These are phyloP conservation scores for Semicossyphus pulcher DNA, from an alignment of 2,113 vertebrate genomes.

Conservation along the genomic window DNA sequence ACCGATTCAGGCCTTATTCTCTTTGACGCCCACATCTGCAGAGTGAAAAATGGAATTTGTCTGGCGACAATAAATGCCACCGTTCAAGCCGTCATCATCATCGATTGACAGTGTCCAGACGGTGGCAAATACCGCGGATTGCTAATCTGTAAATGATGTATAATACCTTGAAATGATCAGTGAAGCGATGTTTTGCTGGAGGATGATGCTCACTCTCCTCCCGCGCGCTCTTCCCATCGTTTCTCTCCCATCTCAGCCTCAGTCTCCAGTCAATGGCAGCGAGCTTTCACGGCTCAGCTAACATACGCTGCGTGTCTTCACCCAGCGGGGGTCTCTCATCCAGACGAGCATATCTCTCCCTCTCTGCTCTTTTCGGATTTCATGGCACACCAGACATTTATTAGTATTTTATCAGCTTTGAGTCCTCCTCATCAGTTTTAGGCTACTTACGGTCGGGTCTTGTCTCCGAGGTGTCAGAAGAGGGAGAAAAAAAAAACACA, in stretches of 20 bases:
- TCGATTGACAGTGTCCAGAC: slow-evolving; percentile 24
- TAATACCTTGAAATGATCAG: slow-evolving; percentile 65
- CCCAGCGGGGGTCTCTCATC: slow-evolving; percentile 77
- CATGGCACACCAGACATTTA: slow-evolving; percentile 60
- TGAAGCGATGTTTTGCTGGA: slow-evolving; percentile 33
- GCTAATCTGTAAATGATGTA: slow-evolving; percentile 30
- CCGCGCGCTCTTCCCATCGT: slow-evolving; percentile 51
- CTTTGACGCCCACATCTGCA: slow-evolving; percentile 59
- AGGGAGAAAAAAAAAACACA: slow-evolving; percentile 5
- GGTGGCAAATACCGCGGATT: slow-evolving; percentile 4
- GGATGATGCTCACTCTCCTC: slow-evolving; percentile 53
- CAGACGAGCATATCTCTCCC: slow-evolving; percentile 52
- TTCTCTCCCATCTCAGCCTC: slow-evolving; percentile 69
- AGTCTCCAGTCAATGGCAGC: slow-evolving; percentile 76
- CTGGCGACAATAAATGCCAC: slow-evolving; percentile 33
- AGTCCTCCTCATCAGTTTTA: slow-evolving; percentile 47
- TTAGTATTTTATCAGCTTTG: slow-evolving; percentile 59
- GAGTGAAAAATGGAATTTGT: neutral
- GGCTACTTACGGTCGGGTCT: slow-evolving; percentile 59
- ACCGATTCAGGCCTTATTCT: slow-evolving; percentile 46
- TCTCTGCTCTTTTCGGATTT: slow-evolving; percentile 61
- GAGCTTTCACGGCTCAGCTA: slow-evolving; percentile 68
- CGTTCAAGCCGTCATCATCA: slow-evolving; percentile 21
- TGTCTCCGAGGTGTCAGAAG: slow-evolving; percentile 66
- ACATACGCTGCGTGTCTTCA: slow-evolving; percentile 73